Evolutionary conservation across 2,113 vertebrate species (phyloP).

Genomic region (Plectropomus leopardus): DNA sequence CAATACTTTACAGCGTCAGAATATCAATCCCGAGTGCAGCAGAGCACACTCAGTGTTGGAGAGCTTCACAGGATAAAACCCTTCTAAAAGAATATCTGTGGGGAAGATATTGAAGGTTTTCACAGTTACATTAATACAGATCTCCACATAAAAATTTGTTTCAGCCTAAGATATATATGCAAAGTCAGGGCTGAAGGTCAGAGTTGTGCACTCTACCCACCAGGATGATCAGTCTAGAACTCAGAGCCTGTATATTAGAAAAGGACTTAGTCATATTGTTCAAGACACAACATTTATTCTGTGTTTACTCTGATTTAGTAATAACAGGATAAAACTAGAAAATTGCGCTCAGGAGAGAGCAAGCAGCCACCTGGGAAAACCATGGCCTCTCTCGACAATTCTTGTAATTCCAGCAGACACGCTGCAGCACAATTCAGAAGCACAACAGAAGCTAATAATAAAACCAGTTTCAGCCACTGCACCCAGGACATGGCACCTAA

Average conservation of each 20-base stretch:
- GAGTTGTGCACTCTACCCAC: not conserved
- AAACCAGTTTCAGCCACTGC: too few relatives aligned
- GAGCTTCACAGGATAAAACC: not conserved
- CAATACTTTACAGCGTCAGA: slow-evolving; percentile 8
- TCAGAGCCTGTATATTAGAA: not conserved
- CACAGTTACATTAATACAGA: not conserved
- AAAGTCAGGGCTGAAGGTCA: not conserved
- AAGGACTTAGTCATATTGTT: slow-evolving; percentile 3
- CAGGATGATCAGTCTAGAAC: not conserved
- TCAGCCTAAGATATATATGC: too few relatives aligned
- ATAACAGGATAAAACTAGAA: not conserved
- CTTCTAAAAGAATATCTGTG: not conserved
- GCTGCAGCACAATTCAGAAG: too few relatives aligned
- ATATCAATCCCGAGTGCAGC: slow-evolving; percentile 14
- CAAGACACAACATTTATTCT: not conserved
- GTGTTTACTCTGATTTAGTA: not conserved
- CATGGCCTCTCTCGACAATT: too few relatives aligned
- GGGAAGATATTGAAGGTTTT: slow-evolving; percentile 12
- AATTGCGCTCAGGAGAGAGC: too few relatives aligned
- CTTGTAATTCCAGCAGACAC: too few relatives aligned
- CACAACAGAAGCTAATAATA: too few relatives aligned
- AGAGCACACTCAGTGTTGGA: not conserved
- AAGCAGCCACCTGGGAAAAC: too few relatives aligned
- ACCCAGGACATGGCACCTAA: too few relatives aligned
- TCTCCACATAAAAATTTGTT: too few relatives aligned